Evolutionary conservation across 2,113 vertebrate genomes (phyloP).

Genomic region (Morone chrysops): DNA sequence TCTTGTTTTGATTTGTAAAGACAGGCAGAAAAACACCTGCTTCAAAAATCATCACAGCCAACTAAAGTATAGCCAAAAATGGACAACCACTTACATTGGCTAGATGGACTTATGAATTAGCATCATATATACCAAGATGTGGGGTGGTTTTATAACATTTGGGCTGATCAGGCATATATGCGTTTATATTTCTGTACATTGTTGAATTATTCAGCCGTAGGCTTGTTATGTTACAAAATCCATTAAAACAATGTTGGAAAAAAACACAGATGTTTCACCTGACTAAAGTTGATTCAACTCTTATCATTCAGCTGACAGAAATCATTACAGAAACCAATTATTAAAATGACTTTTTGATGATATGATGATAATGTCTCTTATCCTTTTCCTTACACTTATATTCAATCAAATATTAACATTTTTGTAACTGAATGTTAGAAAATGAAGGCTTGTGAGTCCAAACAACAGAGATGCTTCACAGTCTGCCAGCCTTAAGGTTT

Average conservation of each 20-base stretch:
- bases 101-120: too few species aligned
- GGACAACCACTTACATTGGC: too few species aligned
- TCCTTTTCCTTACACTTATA: background rate
- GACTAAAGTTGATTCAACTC: background rate
- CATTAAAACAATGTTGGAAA: too few species aligned
- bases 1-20: background rate
- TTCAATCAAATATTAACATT: background rate
- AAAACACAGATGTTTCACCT: background rate
- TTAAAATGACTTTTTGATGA: background rate
- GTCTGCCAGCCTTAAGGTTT: background rate
- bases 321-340: background rate
- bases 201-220: too few species aligned
- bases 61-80: too few species aligned
- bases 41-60: too few species aligned
- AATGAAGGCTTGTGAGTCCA: background rate
- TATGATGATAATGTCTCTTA: background rate
- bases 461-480: background rate
- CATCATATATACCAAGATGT: too few species aligned
- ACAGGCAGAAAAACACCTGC: background rate
- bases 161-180: too few species aligned
- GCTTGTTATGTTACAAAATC: too few species aligned
- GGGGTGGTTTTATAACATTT: too few species aligned
- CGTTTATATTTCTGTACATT: too few species aligned
- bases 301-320: background rate
- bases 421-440: background rate